Base-by-base conservation (phyloP, 1,140 invertebrate genomes). In the Cotesia vestalis region DNA sequence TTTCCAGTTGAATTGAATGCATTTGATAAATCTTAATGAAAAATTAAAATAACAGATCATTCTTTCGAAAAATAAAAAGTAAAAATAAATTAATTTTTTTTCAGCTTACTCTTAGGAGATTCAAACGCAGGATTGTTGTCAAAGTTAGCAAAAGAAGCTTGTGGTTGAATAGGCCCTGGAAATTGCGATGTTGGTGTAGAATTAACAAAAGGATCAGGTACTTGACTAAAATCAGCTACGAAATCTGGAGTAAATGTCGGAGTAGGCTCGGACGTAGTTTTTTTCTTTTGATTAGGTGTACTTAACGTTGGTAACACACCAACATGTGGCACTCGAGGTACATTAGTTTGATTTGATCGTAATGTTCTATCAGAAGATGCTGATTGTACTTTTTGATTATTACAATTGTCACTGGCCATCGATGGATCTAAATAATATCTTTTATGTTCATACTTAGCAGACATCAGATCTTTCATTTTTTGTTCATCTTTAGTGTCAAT, bases 391-490 rank as follows among this genome's bases (percentile, higher is more conserved):
- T 79, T 85, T 81, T 78, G 82, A 83, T 78, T 82, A 77, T 78
- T 64, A 64, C 73, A 9, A 8, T 59, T 59, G 20, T 82, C 79
- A 80, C 81, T 81, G 27, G 88, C 88, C 75, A 88, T 84, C 69
- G 87, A 87, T 66, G 91, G 91, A 79, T 93, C 92, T 66, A 93
- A 80, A 78, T 92, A 93, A 81, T 91, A 93, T 76, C 94, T 90
- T 83, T 97, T 97, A 78, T 93, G 91, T 87, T 98, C 96, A 83
- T 98, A 98, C 87, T 97, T 98, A 77, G 95, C 92, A 36, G 93
- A 91, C 94, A 98, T 96, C 77, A 96, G 92, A 84, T 97, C 95
- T 87, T 93, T 93, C 74, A 96, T 91, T 77, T 93, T 91, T 84
- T 96, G 94, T 88, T 98, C 96, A 83, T 97, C 95, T 87, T 94